Percentiles rank a stretch among this genome's conserved stretches.
Evolutionary conservation across 2,888 invertebrate genomes (phyloP).

Genomic region (Leucozona laternaria): DNA sequence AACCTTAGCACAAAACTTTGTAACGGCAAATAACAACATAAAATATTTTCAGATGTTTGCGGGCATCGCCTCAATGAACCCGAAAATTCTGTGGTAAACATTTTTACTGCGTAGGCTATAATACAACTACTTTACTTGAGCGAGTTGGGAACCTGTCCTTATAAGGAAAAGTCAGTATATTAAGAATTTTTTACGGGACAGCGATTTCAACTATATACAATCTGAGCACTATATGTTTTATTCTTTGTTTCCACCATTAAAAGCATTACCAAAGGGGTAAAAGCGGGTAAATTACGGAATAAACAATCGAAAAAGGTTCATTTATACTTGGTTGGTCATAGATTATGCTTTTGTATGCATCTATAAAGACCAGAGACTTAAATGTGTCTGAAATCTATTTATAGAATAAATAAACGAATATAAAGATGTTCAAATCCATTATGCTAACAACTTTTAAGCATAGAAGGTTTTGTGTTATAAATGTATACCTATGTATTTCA

Average conservation of each 20-base stretch:
- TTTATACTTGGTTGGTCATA: neutral
- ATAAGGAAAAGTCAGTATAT: conserved; percentile 12
- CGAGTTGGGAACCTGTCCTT: neutral
- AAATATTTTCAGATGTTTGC: conserved; percentile 10
- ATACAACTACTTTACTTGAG: neutral
- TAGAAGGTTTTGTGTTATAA: too few relatives aligned
- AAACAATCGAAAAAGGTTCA: conserved; percentile 6
- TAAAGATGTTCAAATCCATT: neutral
- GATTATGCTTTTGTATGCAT: neutral
- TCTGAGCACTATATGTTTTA: conserved; percentile 9
- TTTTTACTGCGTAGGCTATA: neutral
- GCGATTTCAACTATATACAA: neutral
- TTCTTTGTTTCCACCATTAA: conserved; percentile 16
- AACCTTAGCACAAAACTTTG: conserved; percentile 3
- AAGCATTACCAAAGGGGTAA: conserved; percentile 1
- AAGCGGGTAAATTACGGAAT: neutral
- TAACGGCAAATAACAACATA: neutral
- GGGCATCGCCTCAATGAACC: conserved; percentile 20
- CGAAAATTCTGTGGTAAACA: neutral
- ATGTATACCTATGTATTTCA: too few relatives aligned
- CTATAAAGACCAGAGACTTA: neutral
- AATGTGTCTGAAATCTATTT: neutral
- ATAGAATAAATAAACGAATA: neutral
- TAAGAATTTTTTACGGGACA: conserved; percentile 19
- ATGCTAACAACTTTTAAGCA: too few relatives aligned